A percentile compares a stretch with the other conserved stretches of the same genome.
Conservation (phyloP, 2,113 vertebrate genomes). For the Drymodes brunneopygia region DNA sequence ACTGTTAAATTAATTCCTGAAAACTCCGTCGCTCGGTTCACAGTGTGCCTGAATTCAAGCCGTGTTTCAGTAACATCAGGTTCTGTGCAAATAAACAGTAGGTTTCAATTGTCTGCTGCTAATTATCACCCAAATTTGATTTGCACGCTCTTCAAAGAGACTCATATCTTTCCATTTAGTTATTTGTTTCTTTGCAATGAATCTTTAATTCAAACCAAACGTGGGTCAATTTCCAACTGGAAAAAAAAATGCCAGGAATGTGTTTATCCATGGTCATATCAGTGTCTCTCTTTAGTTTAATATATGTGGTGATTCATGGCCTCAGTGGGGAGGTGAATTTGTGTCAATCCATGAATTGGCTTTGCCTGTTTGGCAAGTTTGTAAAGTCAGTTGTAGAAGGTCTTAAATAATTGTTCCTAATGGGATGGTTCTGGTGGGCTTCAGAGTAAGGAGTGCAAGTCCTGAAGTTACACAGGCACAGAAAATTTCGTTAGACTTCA, state of each 20-base stretch:
- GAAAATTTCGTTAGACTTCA: not conserved
- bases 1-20: conserved; percentile 24
- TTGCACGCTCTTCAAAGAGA: conserved; percentile 72
- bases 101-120: conserved; percentile 37
- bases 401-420: not conserved
- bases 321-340: conserved; percentile 14
- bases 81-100: conserved; percentile 27
- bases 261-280: conserved; percentile 37
- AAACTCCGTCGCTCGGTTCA: fast-evolving
- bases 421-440: not conserved
- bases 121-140: conserved; percentile 44
- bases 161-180: conserved; percentile 63
- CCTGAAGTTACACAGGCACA: not conserved
- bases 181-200: conserved; percentile 64
- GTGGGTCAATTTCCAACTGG: conserved; percentile 22
- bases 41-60: not conserved
- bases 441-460: not conserved
- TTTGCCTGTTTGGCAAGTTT: not conserved
- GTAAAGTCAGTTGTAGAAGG: not conserved
- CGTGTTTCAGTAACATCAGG: not conserved
- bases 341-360: conserved; percentile 1
- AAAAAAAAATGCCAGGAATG: conserved; percentile 27
- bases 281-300: not conserved
- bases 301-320: not conserved
- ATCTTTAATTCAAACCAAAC: conserved; percentile 74